phyloP scores from a whole-genome alignment of 2,797 vertebrate species.

The Cyprinella venusta region DNA sequence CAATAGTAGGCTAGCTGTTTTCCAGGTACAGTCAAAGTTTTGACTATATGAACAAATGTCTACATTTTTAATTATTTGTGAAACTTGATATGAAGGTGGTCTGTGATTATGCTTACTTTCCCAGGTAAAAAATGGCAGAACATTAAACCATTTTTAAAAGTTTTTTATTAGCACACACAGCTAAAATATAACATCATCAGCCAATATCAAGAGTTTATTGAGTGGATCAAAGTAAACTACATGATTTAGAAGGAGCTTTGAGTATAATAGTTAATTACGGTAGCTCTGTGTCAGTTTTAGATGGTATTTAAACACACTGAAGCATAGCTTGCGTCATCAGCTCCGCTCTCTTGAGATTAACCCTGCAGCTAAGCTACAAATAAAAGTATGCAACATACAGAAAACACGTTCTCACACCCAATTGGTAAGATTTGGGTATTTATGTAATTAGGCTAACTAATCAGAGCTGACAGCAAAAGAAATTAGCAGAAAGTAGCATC shows the following conservation, averaged over 20 bases:
- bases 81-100: background rate
- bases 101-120: background rate
- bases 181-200: background rate
- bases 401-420: conserved; percentile 4
- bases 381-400: background rate
- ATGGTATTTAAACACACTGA: background rate
- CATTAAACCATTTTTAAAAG: background rate
- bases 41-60: no score
- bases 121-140: background rate
- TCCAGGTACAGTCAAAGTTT: background rate
- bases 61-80: background rate
- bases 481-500: background rate
- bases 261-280: background rate
- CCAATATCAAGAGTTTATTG: background rate
- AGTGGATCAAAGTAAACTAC: background rate
- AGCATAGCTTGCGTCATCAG: background rate
- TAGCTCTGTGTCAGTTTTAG: background rate
- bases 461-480: background rate
- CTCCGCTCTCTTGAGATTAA: background rate
- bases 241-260: background rate
- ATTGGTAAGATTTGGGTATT: conserved; percentile 2
- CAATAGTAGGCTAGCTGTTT: background rate
- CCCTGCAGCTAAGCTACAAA: background rate
- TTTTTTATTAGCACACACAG: background rate
- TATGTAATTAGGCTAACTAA: background rate